Evolutionary conservation across 2,888 invertebrate genomes (phyloP), one percentile per base, ranked within the genome.

Genomic region (Stenoptilia bipunctidactyla): DNA sequence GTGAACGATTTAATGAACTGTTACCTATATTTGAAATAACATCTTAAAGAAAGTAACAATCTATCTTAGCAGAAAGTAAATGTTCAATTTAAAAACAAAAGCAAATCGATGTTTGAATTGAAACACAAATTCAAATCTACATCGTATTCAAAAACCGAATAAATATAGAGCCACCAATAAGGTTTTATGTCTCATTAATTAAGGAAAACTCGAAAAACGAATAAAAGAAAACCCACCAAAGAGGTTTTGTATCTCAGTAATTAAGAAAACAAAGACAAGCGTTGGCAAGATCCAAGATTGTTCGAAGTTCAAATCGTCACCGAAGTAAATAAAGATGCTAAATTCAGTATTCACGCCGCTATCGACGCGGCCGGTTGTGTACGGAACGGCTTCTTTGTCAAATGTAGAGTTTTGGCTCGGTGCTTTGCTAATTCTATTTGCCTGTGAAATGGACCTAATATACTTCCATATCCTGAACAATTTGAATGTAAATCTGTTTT

Each of bases 371-470:
- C 49, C 70, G 46, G 66, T 58, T 48, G 79, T 64, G 5, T 71
- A 56, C 15, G 55, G 56, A 38, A 51, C 63, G 1, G 71, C 63
- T 0, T 66, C 69, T 1, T 45, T 72, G 27, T 71, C 79, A 1
- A 74, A 77, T 58, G 61, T 70, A 1, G 80, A 84, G 49, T 84
- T 84, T 48, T 85, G 84, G 85, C 52, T 74, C 30, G 83, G 82
- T 5, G 64, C 66, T 0, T 41, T 84, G 1, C 47, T 85, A 30
- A 66, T 85, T 42, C 36, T 84, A 0, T 49, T 80, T 47, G 85
- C 84, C 38, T 85, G 83, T 56, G 84, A 85, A 66, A 63, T 84
- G 68, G 83, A 85, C 60, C 47, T 85, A 12, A 63, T 85, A 41
- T 84, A 75, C 47, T 84, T 82, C 42, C 82, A 80, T 45, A 60